phyloP scores from a whole-genome alignment of 2,888 invertebrate genomes.

The Stenotaenia linearis region DNA sequence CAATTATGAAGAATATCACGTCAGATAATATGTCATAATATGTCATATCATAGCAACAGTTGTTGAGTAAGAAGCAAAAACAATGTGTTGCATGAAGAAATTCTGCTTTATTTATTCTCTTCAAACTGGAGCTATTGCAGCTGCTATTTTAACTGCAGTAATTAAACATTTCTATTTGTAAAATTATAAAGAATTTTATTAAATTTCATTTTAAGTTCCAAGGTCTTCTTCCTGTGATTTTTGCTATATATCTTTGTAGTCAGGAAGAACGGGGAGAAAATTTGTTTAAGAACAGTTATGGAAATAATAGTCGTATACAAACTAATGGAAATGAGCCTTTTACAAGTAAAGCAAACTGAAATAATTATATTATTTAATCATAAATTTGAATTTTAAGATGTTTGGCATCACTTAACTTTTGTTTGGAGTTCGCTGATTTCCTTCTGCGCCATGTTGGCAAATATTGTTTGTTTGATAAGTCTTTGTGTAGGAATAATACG shows the following conservation, averaged over 20 bases:
- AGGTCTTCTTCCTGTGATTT: neutral
- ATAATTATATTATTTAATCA: neutral
- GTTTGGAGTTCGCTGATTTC: neutral
- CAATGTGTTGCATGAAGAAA: neutral
- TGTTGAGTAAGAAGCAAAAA: no score
- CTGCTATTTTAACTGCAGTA: neutral
- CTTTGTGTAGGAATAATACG: neutral
- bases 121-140: neutral
- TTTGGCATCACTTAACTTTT: neutral
- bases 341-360: no score
- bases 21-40: no score
- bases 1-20: no score
- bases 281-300: no score
- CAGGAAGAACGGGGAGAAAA: neutral
- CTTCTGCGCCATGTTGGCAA: neutral
- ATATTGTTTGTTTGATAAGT: neutral
- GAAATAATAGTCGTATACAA: no score
- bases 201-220: neutral
- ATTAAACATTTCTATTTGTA: neutral
- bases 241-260: neutral
- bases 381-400: neutral
- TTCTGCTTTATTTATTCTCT: neutral
- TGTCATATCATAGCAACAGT: no score
- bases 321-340: no score
- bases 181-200: neutral